Percentiles rank a stretch among this genome's conserved stretches.
These are phyloP conservation scores for Argyra leucocephala DNA, from an alignment of 2,888 invertebrate species.

Conservation along the genomic window DNA sequence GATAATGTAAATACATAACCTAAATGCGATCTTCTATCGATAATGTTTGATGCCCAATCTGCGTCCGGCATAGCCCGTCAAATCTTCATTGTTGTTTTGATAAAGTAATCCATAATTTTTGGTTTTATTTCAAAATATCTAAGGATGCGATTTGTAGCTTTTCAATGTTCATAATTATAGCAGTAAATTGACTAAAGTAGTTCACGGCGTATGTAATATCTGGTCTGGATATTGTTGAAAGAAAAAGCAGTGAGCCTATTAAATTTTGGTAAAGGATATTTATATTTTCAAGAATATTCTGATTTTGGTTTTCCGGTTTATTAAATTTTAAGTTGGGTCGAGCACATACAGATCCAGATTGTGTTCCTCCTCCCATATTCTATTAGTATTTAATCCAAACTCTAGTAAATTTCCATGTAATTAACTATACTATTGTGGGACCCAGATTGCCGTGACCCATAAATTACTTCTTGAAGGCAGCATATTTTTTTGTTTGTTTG, in stretches of 20 bases:
- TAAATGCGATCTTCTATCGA: neutral
- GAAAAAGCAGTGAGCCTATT: constrained; percentile 14
- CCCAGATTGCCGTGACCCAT: too few species aligned
- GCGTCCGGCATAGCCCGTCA: neutral
- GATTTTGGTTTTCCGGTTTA: too few species aligned
- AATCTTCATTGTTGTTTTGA: neutral
- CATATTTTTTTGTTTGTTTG: too few species aligned
- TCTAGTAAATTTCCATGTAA: too few species aligned
- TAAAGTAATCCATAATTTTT: neutral
- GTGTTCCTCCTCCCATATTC: too few species aligned
- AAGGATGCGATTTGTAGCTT: constrained; percentile 13
- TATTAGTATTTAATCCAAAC: too few species aligned
- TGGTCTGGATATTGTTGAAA: constrained; percentile 11
- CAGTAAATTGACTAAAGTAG: neutral
- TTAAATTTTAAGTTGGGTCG: too few species aligned
- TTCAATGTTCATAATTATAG: constrained; percentile 11
- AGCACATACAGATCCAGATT: too few species aligned
- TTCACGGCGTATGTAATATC: neutral
- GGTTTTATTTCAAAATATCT: neutral
- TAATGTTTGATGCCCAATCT: neutral
- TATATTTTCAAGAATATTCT: too few species aligned
- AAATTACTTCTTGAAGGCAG: too few species aligned
- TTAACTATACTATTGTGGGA: too few species aligned
- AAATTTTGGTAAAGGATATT: neutral
- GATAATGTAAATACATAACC: neutral